A percentile compares a stretch with the other conserved stretches of the same genome.
These are phyloP conservation scores for Herpailurus yagouaroundi DNA, from an alignment of 2,113 vertebrate species.

Conservation along the genomic window DNA sequence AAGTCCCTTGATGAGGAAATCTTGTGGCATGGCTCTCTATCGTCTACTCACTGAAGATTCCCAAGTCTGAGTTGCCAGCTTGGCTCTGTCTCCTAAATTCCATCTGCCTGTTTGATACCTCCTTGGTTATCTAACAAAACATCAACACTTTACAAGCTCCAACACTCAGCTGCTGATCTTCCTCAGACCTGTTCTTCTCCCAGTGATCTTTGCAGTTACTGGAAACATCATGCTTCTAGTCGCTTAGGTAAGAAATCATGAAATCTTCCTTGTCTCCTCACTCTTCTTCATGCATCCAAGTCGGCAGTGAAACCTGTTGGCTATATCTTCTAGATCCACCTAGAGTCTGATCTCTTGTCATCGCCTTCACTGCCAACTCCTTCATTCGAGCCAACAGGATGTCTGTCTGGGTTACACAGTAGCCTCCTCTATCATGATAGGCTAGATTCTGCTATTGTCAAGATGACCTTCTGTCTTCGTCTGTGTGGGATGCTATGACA, in stretches of 20 bases:
- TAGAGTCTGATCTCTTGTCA: not conserved
- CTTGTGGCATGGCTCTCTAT: not conserved
- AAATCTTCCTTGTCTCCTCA: not conserved
- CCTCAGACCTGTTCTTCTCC: not conserved
- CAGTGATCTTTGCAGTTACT: not conserved
- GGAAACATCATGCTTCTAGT: not conserved
- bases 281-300: not conserved
- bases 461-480: not conserved
- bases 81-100: not conserved
- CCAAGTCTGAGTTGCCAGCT: not conserved
- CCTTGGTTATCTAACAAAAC: not conserved
- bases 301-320: not conserved
- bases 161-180: not conserved
- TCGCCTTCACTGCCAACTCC: not conserved
- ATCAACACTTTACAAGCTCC: not conserved
- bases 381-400: not conserved
- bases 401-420: not conserved
- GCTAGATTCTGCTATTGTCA: not conserved
- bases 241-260: not conserved
- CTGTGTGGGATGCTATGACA: not conserved
- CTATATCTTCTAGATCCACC: not conserved
- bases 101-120: not conserved
- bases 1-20: not conserved
- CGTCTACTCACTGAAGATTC: not conserved
- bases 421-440: not conserved